Conservation (phyloP, 30 jellyfish, hydroid and myxozoan genomes). For the Hydra vulgaris region DNA sequence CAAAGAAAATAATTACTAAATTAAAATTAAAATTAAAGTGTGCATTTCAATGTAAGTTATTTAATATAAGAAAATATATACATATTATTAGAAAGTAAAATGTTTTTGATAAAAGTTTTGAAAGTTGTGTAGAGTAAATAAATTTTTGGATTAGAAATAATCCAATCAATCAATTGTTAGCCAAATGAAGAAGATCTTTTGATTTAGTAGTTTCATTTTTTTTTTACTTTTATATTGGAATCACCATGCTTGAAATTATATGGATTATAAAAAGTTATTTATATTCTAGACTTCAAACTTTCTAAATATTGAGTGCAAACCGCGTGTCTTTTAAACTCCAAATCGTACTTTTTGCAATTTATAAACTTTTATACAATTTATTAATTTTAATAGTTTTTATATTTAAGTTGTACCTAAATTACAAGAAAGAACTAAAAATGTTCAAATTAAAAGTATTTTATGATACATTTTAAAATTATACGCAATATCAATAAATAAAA, state of each 20-base stretch:
- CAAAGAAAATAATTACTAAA: too few relatives aligned
- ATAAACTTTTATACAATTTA: background rate
- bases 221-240: background rate
- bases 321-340: background rate
- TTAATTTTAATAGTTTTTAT: too few relatives aligned
- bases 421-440: background rate
- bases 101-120: background rate
- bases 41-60: too few relatives aligned
- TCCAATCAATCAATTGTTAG: background rate
- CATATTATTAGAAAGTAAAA: too few relatives aligned
- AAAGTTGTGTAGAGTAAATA: background rate
- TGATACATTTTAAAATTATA: too few relatives aligned
- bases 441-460: background rate
- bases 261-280: background rate
- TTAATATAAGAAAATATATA: too few relatives aligned
- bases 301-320: background rate
- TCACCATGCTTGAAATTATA: background rate
- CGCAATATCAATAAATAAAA: background rate
- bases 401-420: background rate
- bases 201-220: background rate
- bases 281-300: background rate
- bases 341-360: background rate
- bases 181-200: background rate
- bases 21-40: too few relatives aligned
- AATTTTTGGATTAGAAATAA: background rate